Evolutionary conservation across 1,140 invertebrate species (phyloP).

Genomic region (Pogonus chalceus): DNA sequence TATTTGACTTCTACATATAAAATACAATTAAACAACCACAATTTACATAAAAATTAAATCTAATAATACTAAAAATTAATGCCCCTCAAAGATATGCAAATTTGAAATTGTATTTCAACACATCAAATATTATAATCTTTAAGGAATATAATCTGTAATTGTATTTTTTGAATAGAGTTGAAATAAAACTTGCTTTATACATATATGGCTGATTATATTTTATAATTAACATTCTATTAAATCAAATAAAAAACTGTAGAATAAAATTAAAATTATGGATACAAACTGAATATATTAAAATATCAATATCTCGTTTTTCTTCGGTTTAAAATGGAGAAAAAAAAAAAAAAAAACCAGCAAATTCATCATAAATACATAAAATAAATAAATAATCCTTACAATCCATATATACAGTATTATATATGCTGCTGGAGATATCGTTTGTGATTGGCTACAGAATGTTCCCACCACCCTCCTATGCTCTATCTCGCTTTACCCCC

Average conservation of each 20-base stretch:
- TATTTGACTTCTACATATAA: too few species aligned
- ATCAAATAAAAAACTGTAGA: background rate
- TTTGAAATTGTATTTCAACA: too few species aligned
- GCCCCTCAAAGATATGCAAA: background rate
- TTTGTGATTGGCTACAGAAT: constrained; percentile 24
- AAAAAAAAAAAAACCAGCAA: background rate
- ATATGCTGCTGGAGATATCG: constrained; percentile 25
- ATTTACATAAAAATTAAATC: too few species aligned
- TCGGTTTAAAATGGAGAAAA: background rate
- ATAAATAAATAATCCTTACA: constrained; percentile 40
- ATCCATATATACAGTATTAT: constrained; percentile 37
- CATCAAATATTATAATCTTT: too few species aligned
- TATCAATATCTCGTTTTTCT: background rate
- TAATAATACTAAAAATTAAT: background rate
- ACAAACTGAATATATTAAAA: background rate
- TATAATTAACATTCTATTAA: background rate
- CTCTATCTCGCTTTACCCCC: background rate
- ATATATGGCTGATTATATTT: constrained; percentile 1
- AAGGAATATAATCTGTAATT: too few species aligned
- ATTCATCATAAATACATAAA: constrained; percentile 23
- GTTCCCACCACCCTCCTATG: constrained; percentile 25
- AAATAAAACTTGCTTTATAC: background rate
- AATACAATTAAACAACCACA: too few species aligned
- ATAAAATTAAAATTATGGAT: background rate
- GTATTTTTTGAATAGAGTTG: too few species aligned